Percentiles rank a stretch among this genome's conserved stretches.
Evolutionary conservation across 2,797 vertebrate species (phyloP).

Genomic region (Clamator glandarius): DNA sequence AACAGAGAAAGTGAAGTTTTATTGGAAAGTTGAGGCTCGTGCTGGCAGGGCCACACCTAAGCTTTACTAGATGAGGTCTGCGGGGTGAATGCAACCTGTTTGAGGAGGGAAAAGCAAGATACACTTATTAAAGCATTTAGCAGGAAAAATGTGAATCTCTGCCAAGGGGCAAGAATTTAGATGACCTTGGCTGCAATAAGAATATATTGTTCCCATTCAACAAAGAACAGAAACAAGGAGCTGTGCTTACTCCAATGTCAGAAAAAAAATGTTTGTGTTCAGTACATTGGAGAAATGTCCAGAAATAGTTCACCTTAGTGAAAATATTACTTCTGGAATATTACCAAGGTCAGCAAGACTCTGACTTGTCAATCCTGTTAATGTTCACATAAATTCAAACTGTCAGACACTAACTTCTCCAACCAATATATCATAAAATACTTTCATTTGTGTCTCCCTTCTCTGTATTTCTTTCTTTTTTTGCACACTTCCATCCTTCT

Average conservation of each 20-base stretch:
- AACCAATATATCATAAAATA: slow-evolving; percentile 45
- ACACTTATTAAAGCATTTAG: not conserved
- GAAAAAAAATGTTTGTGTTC: slow-evolving; percentile 45
- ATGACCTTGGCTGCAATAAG: slow-evolving; percentile 11
- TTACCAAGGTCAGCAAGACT: slow-evolving; percentile 74
- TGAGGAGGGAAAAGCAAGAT: not conserved
- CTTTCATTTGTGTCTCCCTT: slow-evolving; percentile 1
- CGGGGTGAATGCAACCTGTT: not conserved
- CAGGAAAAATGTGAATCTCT: not conserved
- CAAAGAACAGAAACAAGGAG: slow-evolving; percentile 42
- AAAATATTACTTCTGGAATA: slow-evolving; percentile 75
- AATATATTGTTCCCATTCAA: slow-evolving; percentile 53
- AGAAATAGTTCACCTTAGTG: slow-evolving; percentile 73
- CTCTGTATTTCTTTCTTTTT: slow-evolving; percentile 32
- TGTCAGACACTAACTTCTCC: slow-evolving; percentile 62
- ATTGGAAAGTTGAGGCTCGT: not conserved
- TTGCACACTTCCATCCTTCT: not conserved
- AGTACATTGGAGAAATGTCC: slow-evolving; percentile 61
- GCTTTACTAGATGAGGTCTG: not conserved
- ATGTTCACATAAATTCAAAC: slow-evolving; percentile 67
- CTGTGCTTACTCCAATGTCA: slow-evolving; percentile 31
- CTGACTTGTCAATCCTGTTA: slow-evolving; percentile 72
- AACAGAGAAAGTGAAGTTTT: not conserved
- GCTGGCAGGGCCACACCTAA: not conserved
- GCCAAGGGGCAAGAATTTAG: slow-evolving; percentile 35